phyloP scores from a whole-genome alignment of 2,888 invertebrate species.

The Drosophila fungiperda region DNA sequence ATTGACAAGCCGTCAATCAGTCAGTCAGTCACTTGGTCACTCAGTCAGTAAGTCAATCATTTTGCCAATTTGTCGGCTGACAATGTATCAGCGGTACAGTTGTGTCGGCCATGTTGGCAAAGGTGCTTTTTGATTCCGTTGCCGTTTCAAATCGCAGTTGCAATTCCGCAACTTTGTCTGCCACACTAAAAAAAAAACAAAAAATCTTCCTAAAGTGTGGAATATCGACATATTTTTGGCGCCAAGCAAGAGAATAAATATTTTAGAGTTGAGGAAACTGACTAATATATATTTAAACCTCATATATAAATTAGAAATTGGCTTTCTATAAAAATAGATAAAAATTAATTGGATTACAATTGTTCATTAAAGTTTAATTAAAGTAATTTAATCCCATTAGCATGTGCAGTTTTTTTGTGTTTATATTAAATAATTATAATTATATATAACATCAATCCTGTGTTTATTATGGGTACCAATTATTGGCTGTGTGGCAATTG shows the following conservation, averaged over 20 bases:
- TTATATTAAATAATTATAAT: background rate
- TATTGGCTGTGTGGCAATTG: background rate
- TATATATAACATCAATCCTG: background rate
- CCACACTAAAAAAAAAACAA: background rate
- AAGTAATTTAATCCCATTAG: background rate
- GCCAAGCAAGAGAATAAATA: background rate
- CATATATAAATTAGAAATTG: background rate
- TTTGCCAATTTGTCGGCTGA: conserved; percentile 30
- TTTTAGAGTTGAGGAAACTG: background rate
- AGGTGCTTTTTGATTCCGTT: conserved; percentile 2
- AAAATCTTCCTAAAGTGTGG: background rate
- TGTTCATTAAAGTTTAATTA: background rate
- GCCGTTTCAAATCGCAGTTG: conserved; percentile 19
- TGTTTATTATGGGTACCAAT: background rate
- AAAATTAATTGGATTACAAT: background rate
- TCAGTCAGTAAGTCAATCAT: conserved; percentile 15
- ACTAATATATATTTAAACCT: background rate
- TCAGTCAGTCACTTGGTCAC: conserved; percentile 26
- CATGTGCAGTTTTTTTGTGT: too few relatives aligned
- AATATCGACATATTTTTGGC: background rate
- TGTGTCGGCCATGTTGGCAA: background rate
- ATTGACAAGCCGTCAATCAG: conserved; percentile 47
- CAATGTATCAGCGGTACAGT: conserved; percentile 2
- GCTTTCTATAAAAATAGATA: background rate
- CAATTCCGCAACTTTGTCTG: conserved; percentile 1